phyloP scores from a whole-genome alignment of 2,888 invertebrate genomes.

The Archips xylosteana region DNA sequence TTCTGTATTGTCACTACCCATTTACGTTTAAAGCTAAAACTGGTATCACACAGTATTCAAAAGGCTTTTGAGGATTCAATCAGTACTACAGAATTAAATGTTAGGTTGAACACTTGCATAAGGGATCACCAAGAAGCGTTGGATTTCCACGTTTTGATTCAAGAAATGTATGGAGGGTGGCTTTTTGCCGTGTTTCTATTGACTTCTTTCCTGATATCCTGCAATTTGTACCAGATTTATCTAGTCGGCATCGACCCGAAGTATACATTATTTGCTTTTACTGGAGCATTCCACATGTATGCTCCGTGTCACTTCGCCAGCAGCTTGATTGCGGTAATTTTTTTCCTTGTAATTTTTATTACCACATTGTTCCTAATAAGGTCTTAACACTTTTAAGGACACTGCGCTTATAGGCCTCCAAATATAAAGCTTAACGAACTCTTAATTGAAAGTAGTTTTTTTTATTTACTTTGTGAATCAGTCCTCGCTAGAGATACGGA shows the following conservation, averaged over 20 bases:
- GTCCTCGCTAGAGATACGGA: too few relatives aligned
- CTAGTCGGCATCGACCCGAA: constrained; percentile 60
- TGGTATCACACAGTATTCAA: constrained; percentile 59
- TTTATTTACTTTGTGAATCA: too few relatives aligned
- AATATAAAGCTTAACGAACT: too few relatives aligned
- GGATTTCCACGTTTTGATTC: constrained; percentile 58
- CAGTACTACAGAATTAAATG: constrained; percentile 52
- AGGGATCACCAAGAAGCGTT: constrained; percentile 67
- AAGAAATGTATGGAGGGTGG: constrained; percentile 69
- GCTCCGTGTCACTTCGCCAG: constrained; percentile 68
- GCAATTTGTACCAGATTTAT: constrained; percentile 68
- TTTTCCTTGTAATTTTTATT: neutral
- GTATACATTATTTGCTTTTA: constrained; percentile 61
- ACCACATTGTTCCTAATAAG: too few relatives aligned
- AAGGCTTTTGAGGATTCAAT: constrained; percentile 58
- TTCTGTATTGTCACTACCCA: constrained; percentile 71
- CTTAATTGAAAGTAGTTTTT: too few relatives aligned
- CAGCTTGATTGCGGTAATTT: constrained; percentile 62
- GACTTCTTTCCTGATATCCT: constrained; percentile 63
- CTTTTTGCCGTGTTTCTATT: constrained; percentile 63
- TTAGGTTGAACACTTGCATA: constrained; percentile 57
- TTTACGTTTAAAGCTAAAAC: constrained; percentile 65
- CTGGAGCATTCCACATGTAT: constrained; percentile 64
- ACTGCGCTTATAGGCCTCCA: too few relatives aligned
- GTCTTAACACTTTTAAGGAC: too few relatives aligned